Evolutionary conservation across 1,140 invertebrate genomes (phyloP).

Genomic region (Grapholita molesta): DNA sequence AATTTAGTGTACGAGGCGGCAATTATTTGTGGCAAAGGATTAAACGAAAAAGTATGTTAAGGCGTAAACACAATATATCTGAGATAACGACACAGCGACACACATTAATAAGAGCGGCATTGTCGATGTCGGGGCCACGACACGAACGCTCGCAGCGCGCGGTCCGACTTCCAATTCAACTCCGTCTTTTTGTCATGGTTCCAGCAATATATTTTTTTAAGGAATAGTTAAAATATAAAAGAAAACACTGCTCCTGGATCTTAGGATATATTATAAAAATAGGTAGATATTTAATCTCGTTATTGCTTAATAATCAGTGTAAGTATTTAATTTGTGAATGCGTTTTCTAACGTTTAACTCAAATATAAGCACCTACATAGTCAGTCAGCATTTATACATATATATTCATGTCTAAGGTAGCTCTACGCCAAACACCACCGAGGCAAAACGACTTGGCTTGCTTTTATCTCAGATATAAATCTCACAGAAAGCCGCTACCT

Average conservation of each 20-base stretch:
- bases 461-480: constrained; percentile 75
- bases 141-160: neutral
- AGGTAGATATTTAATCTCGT: no score
- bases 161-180: neutral
- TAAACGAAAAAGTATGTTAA: constrained; percentile 15
- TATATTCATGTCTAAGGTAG: neutral
- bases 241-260: no score
- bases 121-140: neutral
- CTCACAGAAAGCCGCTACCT: constrained; percentile 64
- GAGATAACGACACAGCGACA: constrained; percentile 1
- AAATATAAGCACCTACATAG: no score
- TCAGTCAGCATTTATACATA: neutral
- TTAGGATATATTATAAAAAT: no score
- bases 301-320: no score
- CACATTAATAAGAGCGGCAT: constrained; percentile 14
- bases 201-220: no score
- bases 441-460: constrained; percentile 55
- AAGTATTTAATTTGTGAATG: no score
- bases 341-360: no score
- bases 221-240: no score
- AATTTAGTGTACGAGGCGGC: neutral
- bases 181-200: neutral
- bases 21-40: constrained; percentile 11
- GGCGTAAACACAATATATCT: constrained; percentile 18
- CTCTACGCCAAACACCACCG: neutral